Conservation (phyloP, 2,797 vertebrate species). For the Cryptoprocta ferox region DNA sequence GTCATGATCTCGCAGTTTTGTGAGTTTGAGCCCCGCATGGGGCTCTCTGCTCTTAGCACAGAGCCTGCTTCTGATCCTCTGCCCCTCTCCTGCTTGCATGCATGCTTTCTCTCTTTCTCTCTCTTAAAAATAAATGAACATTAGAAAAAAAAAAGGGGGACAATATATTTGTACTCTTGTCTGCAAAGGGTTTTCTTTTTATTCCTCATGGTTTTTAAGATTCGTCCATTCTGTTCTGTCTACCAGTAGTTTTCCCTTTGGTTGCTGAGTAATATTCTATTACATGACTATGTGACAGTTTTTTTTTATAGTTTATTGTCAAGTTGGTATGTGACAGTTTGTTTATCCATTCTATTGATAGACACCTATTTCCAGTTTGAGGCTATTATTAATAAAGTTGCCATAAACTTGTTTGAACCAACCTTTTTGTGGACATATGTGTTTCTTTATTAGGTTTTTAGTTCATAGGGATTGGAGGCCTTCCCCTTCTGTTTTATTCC, state of each 20-base stretch:
- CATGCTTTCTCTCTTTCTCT: too few species aligned
- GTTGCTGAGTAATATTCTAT: neutral
- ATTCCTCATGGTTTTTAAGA: neutral
- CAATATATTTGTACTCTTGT: too few species aligned
- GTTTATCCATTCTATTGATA: neutral
- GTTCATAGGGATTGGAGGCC: neutral
- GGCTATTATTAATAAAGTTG: neutral
- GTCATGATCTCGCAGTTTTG: too few species aligned
- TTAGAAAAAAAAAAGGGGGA: too few species aligned
- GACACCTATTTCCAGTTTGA: neutral
- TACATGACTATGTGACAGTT: neutral
- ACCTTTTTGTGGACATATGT: neutral
- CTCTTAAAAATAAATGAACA: too few species aligned
- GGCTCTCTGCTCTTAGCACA: too few species aligned
- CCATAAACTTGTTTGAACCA: neutral
- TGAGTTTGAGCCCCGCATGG: too few species aligned
- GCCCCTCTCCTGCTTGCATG: too few species aligned
- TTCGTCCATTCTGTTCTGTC: neutral
- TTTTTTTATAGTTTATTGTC: too few species aligned
- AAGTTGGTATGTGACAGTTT: neutral
- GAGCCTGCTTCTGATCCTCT: too few species aligned
- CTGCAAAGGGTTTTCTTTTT: neutral
- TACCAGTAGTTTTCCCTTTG: neutral
- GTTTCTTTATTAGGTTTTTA: neutral
- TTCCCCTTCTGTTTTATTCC: neutral